These are phyloP conservation scores for Pammene aurita DNA, from an alignment of 2,888 invertebrate genomes.

Conservation along the genomic window DNA sequence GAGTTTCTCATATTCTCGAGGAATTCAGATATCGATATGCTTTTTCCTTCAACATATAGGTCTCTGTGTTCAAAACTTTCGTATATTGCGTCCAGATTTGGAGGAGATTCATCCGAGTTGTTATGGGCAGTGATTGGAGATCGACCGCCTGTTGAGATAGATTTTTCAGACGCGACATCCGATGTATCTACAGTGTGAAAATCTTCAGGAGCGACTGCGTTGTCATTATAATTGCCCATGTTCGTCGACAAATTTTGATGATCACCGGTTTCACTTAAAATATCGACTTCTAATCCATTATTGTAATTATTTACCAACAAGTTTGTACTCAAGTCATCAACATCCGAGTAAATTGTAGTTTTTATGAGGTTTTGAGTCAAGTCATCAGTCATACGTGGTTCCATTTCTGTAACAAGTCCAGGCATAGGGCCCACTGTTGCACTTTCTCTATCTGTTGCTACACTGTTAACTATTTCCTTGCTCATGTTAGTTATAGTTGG, in stretches of 20 bases:
- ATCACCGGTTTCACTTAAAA: too few relatives aligned
- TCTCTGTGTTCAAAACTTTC: constrained; percentile 55
- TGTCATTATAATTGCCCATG: too few relatives aligned
- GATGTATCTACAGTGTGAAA: constrained; percentile 33
- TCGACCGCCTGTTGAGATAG: constrained; percentile 60
- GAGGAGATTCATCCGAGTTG: constrained; percentile 60
- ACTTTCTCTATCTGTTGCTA: constrained; percentile 46
- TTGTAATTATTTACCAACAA: constrained; percentile 47
- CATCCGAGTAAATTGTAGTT: constrained; percentile 56
- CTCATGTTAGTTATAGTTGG: not conserved
- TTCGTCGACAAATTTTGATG: too few relatives aligned
- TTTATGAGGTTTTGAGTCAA: constrained; percentile 58
- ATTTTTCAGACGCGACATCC: constrained; percentile 51
- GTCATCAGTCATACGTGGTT: constrained; percentile 48
- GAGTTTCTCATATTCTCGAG: constrained; percentile 54
- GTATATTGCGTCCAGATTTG: constrained; percentile 50
- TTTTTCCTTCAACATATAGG: constrained; percentile 57
- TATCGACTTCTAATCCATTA: constrained; percentile 8
- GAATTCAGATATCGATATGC: constrained; percentile 56
- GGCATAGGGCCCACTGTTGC: constrained; percentile 67
- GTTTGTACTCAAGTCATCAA: constrained; percentile 54
- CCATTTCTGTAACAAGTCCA: constrained; percentile 62
- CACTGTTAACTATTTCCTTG: constrained; percentile 4
- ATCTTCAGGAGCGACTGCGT: not conserved
- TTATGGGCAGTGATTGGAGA: constrained; percentile 66